A percentile compares a stretch with the other conserved stretches of the same genome.
These are phyloP conservation scores for Cheirogaleus major DNA, from an alignment of 2,797 vertebrate species.

Conservation along the genomic window DNA sequence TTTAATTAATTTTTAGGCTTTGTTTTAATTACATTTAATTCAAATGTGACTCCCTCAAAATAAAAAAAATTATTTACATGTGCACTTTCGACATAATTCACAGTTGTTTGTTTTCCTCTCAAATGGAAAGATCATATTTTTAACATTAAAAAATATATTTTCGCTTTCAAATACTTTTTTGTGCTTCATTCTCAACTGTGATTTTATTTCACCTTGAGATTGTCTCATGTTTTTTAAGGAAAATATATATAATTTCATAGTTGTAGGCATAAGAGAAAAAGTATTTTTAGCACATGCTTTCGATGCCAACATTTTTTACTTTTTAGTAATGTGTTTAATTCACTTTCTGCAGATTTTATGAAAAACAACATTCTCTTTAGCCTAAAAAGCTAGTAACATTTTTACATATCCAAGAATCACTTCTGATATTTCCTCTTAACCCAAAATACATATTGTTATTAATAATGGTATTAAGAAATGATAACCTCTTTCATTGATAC, in stretches of 20 bases:
- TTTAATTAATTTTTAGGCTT: neutral
- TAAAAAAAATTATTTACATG: neutral
- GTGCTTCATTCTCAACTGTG: neutral
- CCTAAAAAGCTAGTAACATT: neutral
- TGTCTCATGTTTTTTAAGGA: neutral
- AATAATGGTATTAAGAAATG: slow-evolving; percentile 6
- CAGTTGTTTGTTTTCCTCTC: neutral
- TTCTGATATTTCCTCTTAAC: slow-evolving; percentile 15
- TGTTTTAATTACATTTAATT: neutral
- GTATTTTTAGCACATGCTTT: neutral
- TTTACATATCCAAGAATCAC: neutral
- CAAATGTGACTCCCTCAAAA: neutral
- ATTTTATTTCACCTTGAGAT: neutral
- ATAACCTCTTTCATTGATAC: neutral
- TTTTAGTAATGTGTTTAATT: neutral
- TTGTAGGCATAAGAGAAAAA: neutral
- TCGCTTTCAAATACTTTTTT: neutral
- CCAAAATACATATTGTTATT: slow-evolving; percentile 2
- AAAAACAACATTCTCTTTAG: neutral
- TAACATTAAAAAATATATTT: neutral
- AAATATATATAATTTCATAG: neutral
- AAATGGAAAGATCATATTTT: neutral
- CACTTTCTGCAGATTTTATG: neutral
- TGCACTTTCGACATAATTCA: neutral
- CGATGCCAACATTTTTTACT: neutral